Conservation (phyloP, 1,140 invertebrate genomes). For the Halyomorpha halys region DNA sequence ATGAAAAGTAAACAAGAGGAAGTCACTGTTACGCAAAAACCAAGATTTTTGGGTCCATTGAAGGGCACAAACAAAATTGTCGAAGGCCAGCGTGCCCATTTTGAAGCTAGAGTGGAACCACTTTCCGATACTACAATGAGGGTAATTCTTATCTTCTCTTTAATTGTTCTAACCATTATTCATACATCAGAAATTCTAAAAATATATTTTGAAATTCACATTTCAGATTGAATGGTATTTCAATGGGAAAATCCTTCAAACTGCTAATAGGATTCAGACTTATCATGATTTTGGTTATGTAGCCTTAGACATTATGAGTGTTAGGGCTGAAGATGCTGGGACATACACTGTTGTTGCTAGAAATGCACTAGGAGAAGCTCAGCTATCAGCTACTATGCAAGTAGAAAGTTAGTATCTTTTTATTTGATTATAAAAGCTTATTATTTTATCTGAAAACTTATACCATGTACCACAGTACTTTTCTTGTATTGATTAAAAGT, state of each 20-base stretch:
- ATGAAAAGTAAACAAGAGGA: conserved; percentile 52
- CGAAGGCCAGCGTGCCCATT: conserved; percentile 93
- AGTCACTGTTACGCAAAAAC: conserved; percentile 59
- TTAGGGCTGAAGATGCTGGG: conserved; percentile 73
- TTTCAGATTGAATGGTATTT: conserved; percentile 77
- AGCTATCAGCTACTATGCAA: conserved; percentile 65
- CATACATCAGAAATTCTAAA: not conserved
- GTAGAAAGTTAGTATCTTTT: conserved; percentile 65
- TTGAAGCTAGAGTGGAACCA: conserved; percentile 89
- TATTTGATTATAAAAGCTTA: conserved; percentile 2
- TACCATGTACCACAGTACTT: not conserved
- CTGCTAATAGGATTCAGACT: conserved; percentile 77
- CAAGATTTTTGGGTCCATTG: conserved; percentile 72
- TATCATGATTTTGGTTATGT: conserved; percentile 94
- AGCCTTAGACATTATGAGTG: conserved; percentile 82
- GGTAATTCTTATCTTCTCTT: conserved; percentile 29
- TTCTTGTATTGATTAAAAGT: not conserved
- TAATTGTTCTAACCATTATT: no score
- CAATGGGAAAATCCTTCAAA: conserved; percentile 72
- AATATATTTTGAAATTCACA: not conserved
- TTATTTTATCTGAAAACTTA: conserved; percentile 17
- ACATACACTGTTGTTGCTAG: conserved; percentile 80
- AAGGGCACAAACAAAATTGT: conserved; percentile 86
- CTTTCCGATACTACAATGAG: conserved; percentile 79
- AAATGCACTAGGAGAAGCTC: conserved; percentile 75